A percentile compares a stretch with the other conserved stretches of the same genome.
Conservation (phyloP, 2,113 vertebrate species). For the Rissa tridactyla region DNA sequence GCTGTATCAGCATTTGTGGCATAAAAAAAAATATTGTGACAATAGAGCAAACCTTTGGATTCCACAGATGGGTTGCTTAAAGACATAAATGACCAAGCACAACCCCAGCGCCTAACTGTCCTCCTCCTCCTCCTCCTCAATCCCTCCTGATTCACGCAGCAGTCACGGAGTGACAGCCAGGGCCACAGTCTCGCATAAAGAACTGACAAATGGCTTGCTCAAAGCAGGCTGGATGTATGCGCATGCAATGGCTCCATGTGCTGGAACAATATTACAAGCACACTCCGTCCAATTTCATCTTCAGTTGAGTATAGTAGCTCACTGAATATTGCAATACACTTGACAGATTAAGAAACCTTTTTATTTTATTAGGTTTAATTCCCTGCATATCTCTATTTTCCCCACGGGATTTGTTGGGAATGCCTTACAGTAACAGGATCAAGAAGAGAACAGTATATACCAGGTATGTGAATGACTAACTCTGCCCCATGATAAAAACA, state of each 20-base stretch:
- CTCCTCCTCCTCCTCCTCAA: background rate
- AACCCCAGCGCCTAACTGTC: background rate
- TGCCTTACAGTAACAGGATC: background rate
- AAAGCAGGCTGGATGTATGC: background rate
- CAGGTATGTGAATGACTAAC: background rate
- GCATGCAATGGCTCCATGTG: background rate
- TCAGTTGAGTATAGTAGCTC: background rate
- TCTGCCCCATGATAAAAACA: background rate
- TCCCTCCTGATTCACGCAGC: background rate
- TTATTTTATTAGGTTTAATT: constrained; percentile 16
- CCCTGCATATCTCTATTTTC: background rate
- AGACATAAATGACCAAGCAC: background rate
- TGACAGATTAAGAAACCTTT: constrained; percentile 23
- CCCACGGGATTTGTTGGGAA: background rate
- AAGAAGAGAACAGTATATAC: background rate
- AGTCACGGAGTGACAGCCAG: background rate
- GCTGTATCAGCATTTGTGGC: constrained; percentile 61
- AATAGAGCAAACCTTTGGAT: constrained; percentile 7
- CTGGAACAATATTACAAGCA: background rate
- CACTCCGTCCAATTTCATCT: background rate
- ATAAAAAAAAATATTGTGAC: background rate
- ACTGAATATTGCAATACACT: constrained; percentile 10
- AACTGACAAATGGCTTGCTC: background rate
- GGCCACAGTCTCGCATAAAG: background rate
- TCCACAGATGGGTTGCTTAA: background rate